Percentiles rank a stretch among this genome's conserved stretches.
These are phyloP conservation scores for Druon quercuslanigerum DNA, from an alignment of 1,140 invertebrate species.

Conservation along the genomic window DNA sequence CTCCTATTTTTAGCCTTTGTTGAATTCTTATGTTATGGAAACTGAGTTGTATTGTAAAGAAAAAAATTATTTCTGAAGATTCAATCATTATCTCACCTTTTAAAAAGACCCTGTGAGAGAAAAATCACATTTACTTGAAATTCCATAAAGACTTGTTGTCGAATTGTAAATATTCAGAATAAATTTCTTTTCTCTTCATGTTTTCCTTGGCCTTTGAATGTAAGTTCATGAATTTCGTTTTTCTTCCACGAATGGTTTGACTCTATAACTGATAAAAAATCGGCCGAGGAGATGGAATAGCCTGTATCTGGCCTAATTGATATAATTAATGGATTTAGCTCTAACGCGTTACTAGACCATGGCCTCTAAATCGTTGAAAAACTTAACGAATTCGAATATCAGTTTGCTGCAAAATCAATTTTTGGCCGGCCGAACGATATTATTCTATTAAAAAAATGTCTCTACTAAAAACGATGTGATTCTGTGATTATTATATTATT, in stretches of 20 bases:
- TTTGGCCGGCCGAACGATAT: no score
- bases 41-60: not conserved
- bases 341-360: not conserved
- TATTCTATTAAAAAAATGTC: no score
- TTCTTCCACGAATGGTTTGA: constrained; percentile 2
- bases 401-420: no score
- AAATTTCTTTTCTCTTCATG: not conserved
- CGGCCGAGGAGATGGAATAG: not conserved
- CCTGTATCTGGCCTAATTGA: constrained; percentile 6
- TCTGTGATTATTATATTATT: no score
- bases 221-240: not conserved
- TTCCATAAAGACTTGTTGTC: not conserved
- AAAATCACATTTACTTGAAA: not conserved
- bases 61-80: constrained; percentile 39
- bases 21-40: not conserved
- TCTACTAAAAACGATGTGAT: no score
- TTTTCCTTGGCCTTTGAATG: not conserved
- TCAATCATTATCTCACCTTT: constrained; percentile 36
- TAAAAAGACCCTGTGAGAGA: not conserved
- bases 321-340: not conserved
- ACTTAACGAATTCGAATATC: no score
- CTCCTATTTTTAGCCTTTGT: constrained; percentile 7
- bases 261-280: constrained; percentile 4
- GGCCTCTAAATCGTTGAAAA: no score
- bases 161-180: constrained; percentile 10